Base-by-base conservation (phyloP, 1,140 invertebrate species). In the Lepidurus arcticus region DNA sequence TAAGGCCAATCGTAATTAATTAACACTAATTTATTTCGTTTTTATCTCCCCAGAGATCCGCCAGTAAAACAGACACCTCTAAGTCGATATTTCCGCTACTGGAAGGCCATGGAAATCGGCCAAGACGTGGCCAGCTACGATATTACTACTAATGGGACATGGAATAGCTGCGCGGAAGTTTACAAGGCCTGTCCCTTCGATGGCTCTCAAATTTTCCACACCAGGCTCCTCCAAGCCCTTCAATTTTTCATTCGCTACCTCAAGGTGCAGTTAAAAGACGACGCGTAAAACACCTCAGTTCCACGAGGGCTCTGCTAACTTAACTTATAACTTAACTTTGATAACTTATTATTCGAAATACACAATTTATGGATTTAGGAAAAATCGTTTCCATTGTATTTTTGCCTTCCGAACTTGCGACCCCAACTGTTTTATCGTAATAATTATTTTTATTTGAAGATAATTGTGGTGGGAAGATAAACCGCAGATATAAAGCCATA, bases 41-140 rank as follows among this genome's bases (percentile, higher is more conserved):
- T 16, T 65, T 65, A 1, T 13, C 53, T 21, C 21, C 21, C 4
- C 13, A 65, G 53, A 21, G 53, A 65, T 16, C 53, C 53, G 53
- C 53, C 53, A 21, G 53, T 65, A 21, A 65, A 65, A 7, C 53
- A 65, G 53, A 65, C 53, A 65, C 53, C 53, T 65, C 21, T 65
- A 16, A 65, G 13, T 65, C 53, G 53, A 65, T 79, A 78, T 45
- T 79, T 79, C 78, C 78, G 75, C 44, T 79, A 76, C 74, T 44
- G 42, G 24, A 75, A 42, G 44, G 74, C 74, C 42, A 75, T 44
- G 42, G 74, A 75, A 44, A 65, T 65, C 53, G 53, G 53, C 53
- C 53, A 65, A 65, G 13, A 65, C 53, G 13, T 34, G 2, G 34
- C 2, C 9, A 65, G 21, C 53, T n/a, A 65, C 13, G 16, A 21